Evolutionary conservation across 2,888 invertebrate species (phyloP).

Genomic region (Lasioglossum malachurum): DNA sequence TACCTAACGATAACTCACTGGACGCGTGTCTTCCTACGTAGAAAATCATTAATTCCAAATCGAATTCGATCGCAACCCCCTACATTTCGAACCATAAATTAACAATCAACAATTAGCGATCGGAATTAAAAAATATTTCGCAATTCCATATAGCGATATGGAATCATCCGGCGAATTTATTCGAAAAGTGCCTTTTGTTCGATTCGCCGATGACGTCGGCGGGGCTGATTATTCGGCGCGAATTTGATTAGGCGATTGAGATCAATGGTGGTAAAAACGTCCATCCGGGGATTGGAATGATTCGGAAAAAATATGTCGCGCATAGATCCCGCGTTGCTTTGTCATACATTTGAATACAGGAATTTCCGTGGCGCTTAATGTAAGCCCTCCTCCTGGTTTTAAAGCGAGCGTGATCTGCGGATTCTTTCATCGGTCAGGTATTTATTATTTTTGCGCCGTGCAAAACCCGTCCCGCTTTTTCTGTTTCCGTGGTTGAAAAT

Average conservation of each 20-base stretch:
- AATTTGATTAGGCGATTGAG: neutral
- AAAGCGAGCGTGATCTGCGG: constrained; percentile 31
- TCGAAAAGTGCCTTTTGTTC: neutral
- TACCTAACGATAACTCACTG: neutral
- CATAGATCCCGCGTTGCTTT: constrained; percentile 14
- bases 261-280: neutral
- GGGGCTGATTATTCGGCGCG: neutral
- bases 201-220: neutral
- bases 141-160: neutral
- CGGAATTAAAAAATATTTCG: neutral
- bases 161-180: neutral
- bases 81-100: neutral
- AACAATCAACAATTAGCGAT: neutral
- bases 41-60: neutral
- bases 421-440: constrained; percentile 42
- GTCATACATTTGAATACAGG: constrained; percentile 41
- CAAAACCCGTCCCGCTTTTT: constrained; percentile 33
- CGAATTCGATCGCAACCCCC: neutral
- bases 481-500: neutral
- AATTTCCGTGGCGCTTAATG: constrained; percentile 41
- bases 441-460: constrained; percentile 44
- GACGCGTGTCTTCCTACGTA: neutral
- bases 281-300: constrained; percentile 4
- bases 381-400: constrained; percentile 30
- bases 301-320: constrained; percentile 14